Evolutionary conservation across 2,113 vertebrate genomes (phyloP).

Genomic region (Amphilophus citrinellus): DNA sequence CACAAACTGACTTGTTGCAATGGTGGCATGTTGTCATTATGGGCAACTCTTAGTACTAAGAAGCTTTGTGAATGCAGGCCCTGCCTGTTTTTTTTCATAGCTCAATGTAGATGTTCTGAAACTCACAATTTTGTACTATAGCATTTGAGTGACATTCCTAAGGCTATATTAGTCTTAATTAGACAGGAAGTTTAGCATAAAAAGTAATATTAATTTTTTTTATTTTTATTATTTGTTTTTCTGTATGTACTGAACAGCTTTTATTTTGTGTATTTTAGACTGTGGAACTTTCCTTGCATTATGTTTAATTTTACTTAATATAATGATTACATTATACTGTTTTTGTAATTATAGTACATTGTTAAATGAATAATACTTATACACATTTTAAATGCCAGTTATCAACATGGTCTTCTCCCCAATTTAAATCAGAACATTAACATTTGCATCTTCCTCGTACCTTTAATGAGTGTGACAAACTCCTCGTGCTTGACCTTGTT

Average conservation of each 20-base stretch:
- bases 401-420: not conserved
- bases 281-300: not conserved
- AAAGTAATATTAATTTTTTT: not conserved
- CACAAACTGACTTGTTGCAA: too few species aligned
- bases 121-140: too few species aligned
- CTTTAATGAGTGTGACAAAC: conserved; percentile 95
- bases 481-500: conserved; percentile 90
- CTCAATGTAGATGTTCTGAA: too few species aligned
- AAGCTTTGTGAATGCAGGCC: too few species aligned
- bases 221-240: not conserved
- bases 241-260: not conserved
- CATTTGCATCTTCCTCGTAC: conserved; percentile 70
- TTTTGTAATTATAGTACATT: not conserved
- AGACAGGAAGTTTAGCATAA: too few species aligned
- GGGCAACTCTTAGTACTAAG: too few species aligned
- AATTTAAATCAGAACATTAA: not conserved
- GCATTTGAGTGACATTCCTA: too few species aligned
- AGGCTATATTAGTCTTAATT: too few species aligned
- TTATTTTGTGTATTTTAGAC: fast-evolving
- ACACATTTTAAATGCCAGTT: not conserved
- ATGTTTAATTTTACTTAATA: not conserved
- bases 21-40: too few species aligned
- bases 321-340: not conserved
- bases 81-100: too few species aligned
- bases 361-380: not conserved